Base-by-base conservation (phyloP, 2,888 invertebrate genomes). In the Chaetogeoica ovagalla region DNA sequence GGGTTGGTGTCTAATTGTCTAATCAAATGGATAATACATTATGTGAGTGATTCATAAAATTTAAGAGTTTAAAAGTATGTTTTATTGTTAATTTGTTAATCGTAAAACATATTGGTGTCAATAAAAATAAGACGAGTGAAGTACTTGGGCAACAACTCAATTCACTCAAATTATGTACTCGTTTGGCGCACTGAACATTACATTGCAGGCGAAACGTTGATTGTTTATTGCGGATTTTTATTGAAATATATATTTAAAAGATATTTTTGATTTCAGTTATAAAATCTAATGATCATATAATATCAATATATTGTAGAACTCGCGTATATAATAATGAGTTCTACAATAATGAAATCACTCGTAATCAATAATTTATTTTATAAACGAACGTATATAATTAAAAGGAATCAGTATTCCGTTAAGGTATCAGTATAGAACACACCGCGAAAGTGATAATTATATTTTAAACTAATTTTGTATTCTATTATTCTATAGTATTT, bases 21-120 rank as follows among this genome's bases (percentile, higher is more conserved):
- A 63, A 73, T 74, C 37, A 63, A 74, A 74, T 63, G 37, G n/a
- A 17, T 63, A 52, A 17, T 21, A 21, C 52, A 39, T 65, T 63
- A 74, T 55, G 48, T 19, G 62, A 23, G 52, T 3, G 62, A 48
- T 73, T 73, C 59, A n/a, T 73, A 30, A 73, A 62, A 62, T 48
- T 52, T 52, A 30, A 73, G 48, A n/a, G 1, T 48, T 62, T 62
- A 48, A 5, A 30, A 43, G 8, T 52, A 13, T 11, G 13, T 48
- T n/a, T n/a, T 23, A 52, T 37, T 63, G 62, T 52, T 30, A 52
- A 73, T 62, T n/a, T n/a, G 60, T 52, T 21, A 9, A 23, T 73
- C 30, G 62, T 63, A 73, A 52, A 73, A 63, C 30, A 63, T 72
- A 72, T 62, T 15, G 52, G 30, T 37, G n/a, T 37, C 37, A 37